Evolutionary conservation across 2,888 invertebrate species (phyloP), one percentile per base, ranked within the genome.

Genomic region (Camponotus fellah): DNA sequence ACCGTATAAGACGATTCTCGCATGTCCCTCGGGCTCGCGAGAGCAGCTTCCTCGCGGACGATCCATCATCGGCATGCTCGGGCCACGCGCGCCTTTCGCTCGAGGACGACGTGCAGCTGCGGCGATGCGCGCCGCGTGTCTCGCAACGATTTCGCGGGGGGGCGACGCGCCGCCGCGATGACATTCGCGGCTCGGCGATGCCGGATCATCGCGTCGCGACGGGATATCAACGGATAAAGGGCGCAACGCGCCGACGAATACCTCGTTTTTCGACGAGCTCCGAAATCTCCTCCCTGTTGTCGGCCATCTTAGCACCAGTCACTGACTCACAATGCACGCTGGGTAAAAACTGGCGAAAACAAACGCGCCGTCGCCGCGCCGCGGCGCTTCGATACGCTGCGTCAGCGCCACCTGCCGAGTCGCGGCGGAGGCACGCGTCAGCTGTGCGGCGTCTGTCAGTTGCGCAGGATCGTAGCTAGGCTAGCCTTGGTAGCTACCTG

Each of bases 251-350:
- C 75, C 60, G 84, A 91, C 92, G 94, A 94, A 92, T 95, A 95
- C 95, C 95, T 95, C 93, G 93, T 92, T 94, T 94, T 89, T 93
- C 94, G 92, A 92, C 94, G 93, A 93, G 93, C 93, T 94, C 94
- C 93, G 92, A 93, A 93, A 94, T 94, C 92, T 94, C 94, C 94
- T 94, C 95, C 95, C 94, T 94, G 93, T 93, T 94, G 94, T 95
- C 95, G 91, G 95, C 95, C 95, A 95, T 95, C 94, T 95, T 95
- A 94, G 94, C 94, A 94, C 94, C 94, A 94, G 94, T 94, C 94
- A 94, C 94, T 94, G 91, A 87, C 91, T 60, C 92, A 93, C 93
- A 94, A 94, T 94, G 94, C 94, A 94, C 93, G 92, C 92, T 92
- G 94, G 94, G 94, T 93, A 94, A 94, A 94, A 94, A 94, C 94